These are phyloP conservation scores for Graptemys geographica DNA, from an alignment of 2,797 vertebrate species.

Conservation along the genomic window DNA sequence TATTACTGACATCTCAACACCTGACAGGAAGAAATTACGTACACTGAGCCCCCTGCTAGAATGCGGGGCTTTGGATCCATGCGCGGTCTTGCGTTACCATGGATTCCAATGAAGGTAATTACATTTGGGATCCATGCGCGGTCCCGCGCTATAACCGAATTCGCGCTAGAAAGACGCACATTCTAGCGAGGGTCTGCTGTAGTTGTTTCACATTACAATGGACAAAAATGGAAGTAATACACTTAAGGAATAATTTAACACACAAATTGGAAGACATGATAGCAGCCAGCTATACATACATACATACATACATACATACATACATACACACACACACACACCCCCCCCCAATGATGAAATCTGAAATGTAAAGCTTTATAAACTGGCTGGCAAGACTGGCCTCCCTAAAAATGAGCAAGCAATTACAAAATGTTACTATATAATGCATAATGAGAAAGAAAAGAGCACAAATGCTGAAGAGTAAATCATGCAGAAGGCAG, in stretches of 20 bases:
- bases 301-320: no score
- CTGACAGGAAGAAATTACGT: neutral
- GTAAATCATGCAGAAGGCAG: neutral
- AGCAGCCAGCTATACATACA: neutral
- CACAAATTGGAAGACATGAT: neutral
- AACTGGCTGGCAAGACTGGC: neutral
- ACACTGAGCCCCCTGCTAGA: no score
- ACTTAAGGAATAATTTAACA: neutral
- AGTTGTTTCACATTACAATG: neutral
- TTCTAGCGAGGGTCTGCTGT: no score
- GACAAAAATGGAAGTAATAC: neutral
- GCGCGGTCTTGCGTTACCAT: no score
- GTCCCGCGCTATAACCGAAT: no score
- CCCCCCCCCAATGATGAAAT: neutral
- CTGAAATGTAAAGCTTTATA: neutral
- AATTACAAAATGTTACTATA: neutral
- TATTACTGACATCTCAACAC: neutral
- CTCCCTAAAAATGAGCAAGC: neutral
- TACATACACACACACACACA: no score
- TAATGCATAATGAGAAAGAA: neutral
- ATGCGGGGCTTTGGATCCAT: no score
- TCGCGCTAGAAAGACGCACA: no score
- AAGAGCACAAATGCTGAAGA: neutral
- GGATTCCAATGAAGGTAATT: no score
- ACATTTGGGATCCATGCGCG: no score